phyloP scores from a whole-genome alignment of 2,888 invertebrate species.

The Carterocephalus palaemon region DNA sequence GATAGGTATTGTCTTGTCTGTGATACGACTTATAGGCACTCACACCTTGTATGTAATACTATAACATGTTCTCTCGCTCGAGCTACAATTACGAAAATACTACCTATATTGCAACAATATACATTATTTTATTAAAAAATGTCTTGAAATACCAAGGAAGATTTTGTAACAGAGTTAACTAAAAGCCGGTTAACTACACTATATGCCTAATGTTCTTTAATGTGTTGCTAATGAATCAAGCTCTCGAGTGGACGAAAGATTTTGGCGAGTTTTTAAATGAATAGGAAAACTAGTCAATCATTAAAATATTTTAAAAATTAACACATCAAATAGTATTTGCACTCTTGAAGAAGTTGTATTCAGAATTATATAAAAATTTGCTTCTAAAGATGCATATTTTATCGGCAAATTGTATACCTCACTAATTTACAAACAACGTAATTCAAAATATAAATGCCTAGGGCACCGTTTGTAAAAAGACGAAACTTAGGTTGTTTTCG shows the following conservation, averaged over 20 bases:
- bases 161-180: slow-evolving; percentile 1
- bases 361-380: background rate
- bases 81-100: slow-evolving; percentile 4
- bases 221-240: slow-evolving; percentile 16
- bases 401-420: too few species aligned
- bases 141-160: slow-evolving; percentile 6
- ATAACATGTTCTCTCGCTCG: slow-evolving; percentile 12
- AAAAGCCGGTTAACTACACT: slow-evolving; percentile 11
- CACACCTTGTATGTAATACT: too few species aligned
- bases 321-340: slow-evolving; percentile 10
- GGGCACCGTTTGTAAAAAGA: too few species aligned
- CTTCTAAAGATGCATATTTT: background rate
- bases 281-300: slow-evolving; percentile 9
- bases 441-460: too few species aligned
- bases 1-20: too few species aligned
- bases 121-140: slow-evolving; percentile 11
- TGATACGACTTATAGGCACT: too few species aligned
- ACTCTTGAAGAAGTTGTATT: slow-evolving; percentile 1
- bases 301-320: slow-evolving; percentile 14
- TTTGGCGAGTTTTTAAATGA: slow-evolving; percentile 14
- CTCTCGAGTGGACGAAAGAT: slow-evolving; percentile 21
- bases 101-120: slow-evolving; percentile 7
- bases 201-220: slow-evolving; percentile 7
- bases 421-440: too few species aligned
- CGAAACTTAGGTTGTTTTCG: too few species aligned